Evolutionary conservation across 2,888 invertebrate species (phyloP).

Genomic region (Ochropacha duplaris): DNA sequence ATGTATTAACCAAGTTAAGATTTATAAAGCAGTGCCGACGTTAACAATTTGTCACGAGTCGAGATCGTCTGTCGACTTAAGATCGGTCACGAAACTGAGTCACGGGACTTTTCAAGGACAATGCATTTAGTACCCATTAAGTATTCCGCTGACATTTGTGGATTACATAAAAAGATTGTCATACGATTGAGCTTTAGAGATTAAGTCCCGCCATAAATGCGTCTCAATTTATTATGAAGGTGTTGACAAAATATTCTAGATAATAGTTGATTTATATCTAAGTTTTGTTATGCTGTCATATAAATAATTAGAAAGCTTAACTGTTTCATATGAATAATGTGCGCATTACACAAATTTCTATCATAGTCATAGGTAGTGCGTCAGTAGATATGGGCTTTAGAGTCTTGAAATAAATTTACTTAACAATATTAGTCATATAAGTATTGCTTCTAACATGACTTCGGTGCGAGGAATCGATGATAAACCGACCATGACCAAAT

Average conservation of each 20-base stretch:
- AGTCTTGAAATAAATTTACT: not conserved
- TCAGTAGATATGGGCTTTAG: not conserved
- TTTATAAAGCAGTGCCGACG: constrained; percentile 15
- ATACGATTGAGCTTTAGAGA: not conserved
- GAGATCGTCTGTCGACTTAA: constrained; percentile 24
- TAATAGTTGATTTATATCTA: not conserved
- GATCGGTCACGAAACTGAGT: constrained; percentile 54
- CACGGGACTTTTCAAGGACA: constrained; percentile 36
- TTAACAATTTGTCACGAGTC: constrained; percentile 55
- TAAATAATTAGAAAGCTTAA: not conserved
- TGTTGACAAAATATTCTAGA: not conserved
- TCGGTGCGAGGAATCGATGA: too few relatives aligned
- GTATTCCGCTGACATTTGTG: constrained; percentile 2
- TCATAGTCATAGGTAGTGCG: not conserved
- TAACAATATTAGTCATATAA: not conserved
- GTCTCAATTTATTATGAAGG: not conserved
- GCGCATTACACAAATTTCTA: not conserved
- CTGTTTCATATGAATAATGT: not conserved
- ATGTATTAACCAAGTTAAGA: constrained; percentile 19
- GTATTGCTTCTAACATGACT: too few relatives aligned
- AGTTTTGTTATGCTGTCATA: not conserved
- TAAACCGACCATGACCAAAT: too few relatives aligned
- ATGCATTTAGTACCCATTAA: not conserved
- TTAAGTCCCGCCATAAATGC: constrained; percentile 1
- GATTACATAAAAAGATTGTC: constrained; percentile 1